Percentiles rank a stretch among this genome's conserved stretches.
phyloP scores from a whole-genome alignment of 2,113 vertebrate species.

The Misgurnus mizolepis region DNA sequence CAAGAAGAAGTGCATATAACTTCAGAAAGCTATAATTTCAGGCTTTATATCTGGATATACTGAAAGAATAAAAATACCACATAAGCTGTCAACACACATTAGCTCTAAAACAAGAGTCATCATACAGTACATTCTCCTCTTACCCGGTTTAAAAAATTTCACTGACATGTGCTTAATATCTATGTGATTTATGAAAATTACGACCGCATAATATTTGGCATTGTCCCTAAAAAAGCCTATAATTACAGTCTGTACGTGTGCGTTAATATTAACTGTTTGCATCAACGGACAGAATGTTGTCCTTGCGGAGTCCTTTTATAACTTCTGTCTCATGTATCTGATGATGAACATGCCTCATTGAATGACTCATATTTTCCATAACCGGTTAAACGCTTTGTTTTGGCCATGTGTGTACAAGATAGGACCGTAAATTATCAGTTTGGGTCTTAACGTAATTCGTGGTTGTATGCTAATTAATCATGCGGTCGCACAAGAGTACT shows the following conservation, averaged over 20 bases:
- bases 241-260: not conserved
- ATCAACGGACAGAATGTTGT: conserved; percentile 25
- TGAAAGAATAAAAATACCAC: conserved; percentile 38
- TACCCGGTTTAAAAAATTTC: not conserved
- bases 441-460: conserved; percentile 44
- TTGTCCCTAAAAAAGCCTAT: conserved; percentile 1
- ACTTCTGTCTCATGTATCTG: conserved; percentile 60
- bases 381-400: conserved; percentile 60
- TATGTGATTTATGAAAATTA: not conserved
- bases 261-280: conserved; percentile 19
- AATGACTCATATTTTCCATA: conserved; percentile 65
- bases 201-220: not conserved
- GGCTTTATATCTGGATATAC: conserved; percentile 34
- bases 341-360: conserved; percentile 62
- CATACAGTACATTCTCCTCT: conserved; percentile 10
- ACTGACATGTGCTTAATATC: conserved; percentile 5
- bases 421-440: conserved; percentile 53
- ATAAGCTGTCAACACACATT: conserved; percentile 36
- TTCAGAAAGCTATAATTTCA: conserved; percentile 31
- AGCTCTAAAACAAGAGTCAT: conserved; percentile 34
- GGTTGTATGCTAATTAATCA: conserved; percentile 56
- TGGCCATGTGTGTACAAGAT: conserved; percentile 49
- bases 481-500: conserved; percentile 34
- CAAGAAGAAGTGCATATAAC: conserved; percentile 40
- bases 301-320: conserved; percentile 48